Evolutionary conservation across 2,888 invertebrate genomes (phyloP), one percentile per base, ranked within the genome.

Genomic region (Cheilosia vernalis): DNA sequence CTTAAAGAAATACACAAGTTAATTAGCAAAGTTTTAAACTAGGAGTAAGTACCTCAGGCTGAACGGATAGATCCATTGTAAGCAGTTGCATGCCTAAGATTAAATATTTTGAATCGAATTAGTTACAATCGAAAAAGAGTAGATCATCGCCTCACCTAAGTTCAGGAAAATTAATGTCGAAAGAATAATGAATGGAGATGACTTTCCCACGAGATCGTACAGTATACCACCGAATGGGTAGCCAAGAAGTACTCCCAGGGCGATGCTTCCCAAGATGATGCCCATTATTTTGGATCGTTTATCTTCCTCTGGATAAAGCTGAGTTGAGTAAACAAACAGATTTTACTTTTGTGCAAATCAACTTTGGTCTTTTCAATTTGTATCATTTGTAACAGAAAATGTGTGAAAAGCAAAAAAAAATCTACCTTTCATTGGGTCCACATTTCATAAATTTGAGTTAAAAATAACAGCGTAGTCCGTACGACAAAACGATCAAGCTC

Each of bases 211-310:
- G 81, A 96, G 93, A 88, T 96, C 95, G 89, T 97, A 97, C 47
- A 95, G 93, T 55, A 96, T 93, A 1, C 96, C 95, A 10, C 97
- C 97, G 87, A 96, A 94, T 0, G 97, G 97, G 91, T 97, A 97
- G 0, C 97, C 97, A 13, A 96, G 92, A 1, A 97, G 92, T 0
- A 97, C 96, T 0, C 97, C 97, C 15, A 96, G 90, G 0, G 97
- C 97, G 69, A 96, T 95, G 80, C 96, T 96, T 5, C 97, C 96
- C 89, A 97, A 94, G 2, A 96, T 95, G 30, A 96, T 93, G 67
- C 97, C 97, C 95, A 97, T 96, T n/a, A 95, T 93, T 89, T 94
- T 94, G 27, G 95, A 94, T 2, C 92, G 90, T 5, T 91, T 90
- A 15, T 90, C 91, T 67, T 92, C 92, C 82, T 92, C 92, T 0